Evolutionary conservation across 2,797 vertebrate species (phyloP), one percentile per base, ranked within the genome.

Genomic region (Cirrhinus mrigala): DNA sequence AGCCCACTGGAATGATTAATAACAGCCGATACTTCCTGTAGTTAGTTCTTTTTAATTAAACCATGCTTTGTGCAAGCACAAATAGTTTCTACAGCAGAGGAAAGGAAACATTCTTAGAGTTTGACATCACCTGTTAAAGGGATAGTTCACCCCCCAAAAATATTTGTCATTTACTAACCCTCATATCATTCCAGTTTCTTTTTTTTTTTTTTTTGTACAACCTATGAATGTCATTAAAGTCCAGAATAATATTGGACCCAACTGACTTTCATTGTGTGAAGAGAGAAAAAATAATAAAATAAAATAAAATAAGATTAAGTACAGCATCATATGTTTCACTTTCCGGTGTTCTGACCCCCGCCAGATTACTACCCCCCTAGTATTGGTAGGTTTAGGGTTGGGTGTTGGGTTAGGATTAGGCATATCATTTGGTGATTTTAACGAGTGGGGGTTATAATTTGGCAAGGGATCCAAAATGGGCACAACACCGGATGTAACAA

Each of bases 31-130:
- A 86, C 74, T 85, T 86, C 75, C 84, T 85, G 76, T 83, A 89
- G 85, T 89, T 90, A 89, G 88, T 88, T 90, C 89, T 89, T 85
- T 89, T 90, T 90, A 90, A 91, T 90, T 90, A 89, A 90, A 91
- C 79, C 70, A 60, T 60, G 69, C 82, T 70, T 76, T 60, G 74
- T 79, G 79, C 74, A 85, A 82, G 79, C 74, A 86, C 62, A 86
- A 81, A 87, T 87, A 58, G 76, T 81, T 88, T 88, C 29, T 74
- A 69, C 58, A 76, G 74, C 27, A 83, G 52, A 75, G 44, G 14
- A 84, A 81, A 56, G 68, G 75, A 88, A 74, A 66, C 46, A 40
- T 83, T 68, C 71, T 73, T 73, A 82, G 62, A 40, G 7, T 10
- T 48, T 44, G 60, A 24, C 16, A 29, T 58, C 62, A 68, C 16